Conservation (phyloP, 1,140 invertebrate genomes). For the Solen grandis region DNA sequence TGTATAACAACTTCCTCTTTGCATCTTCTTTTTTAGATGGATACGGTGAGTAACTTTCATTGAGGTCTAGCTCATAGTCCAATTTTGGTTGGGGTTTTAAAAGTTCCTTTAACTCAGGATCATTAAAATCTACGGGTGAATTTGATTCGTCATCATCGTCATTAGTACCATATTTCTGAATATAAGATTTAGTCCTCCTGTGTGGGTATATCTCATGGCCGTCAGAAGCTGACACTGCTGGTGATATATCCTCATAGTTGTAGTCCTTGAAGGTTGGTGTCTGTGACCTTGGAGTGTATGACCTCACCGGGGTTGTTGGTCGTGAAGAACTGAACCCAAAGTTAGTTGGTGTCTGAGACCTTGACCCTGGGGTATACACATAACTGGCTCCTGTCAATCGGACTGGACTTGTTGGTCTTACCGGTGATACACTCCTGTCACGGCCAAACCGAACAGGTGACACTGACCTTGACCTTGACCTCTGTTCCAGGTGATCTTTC, state of each 20-base stretch:
- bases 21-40: conserved; percentile 15
- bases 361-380: conserved; percentile 31
- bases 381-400: conserved; percentile 19
- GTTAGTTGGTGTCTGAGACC: conserved; percentile 33
- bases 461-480: conserved; percentile 39
- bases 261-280: conserved; percentile 43
- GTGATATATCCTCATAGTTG: conserved; percentile 67
- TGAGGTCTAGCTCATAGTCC: conserved; percentile 60
- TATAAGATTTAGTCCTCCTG: conserved; percentile 63
- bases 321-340: not conserved
- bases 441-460: conserved; percentile 33
- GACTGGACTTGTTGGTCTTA: conserved; percentile 22
- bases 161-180: conserved; percentile 56
- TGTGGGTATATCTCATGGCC: conserved; percentile 75
- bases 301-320: not conserved
- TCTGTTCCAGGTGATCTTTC: conserved; percentile 43
- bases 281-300: conserved; percentile 27
- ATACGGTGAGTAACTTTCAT: conserved; percentile 59
- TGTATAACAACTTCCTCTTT: conserved; percentile 30
- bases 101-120: conserved; percentile 67
- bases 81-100: conserved; percentile 58
- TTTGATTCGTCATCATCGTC: conserved; percentile 46
- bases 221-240: conserved; percentile 54
- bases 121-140: conserved; percentile 60
- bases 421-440: conserved; percentile 33